Evolutionary conservation across 2,888 invertebrate genomes (phyloP).

Genomic region (Margaritifera margaritifera): DNA sequence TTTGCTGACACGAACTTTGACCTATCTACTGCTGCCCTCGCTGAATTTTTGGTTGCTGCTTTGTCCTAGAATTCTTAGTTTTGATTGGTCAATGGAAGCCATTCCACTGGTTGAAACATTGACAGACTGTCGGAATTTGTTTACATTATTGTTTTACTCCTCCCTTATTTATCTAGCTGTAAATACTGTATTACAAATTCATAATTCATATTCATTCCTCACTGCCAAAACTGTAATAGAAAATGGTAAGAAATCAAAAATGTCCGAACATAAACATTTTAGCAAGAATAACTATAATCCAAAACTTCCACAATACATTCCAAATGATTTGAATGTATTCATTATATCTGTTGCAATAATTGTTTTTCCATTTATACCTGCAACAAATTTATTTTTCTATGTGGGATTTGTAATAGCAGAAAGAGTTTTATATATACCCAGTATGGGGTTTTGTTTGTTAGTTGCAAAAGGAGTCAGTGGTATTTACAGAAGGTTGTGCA

Average conservation of each 20-base stretch:
- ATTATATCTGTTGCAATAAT: constrained; percentile 80
- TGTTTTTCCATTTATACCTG: constrained; percentile 93
- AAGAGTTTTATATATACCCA: constrained; percentile 94
- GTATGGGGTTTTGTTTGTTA: constrained; percentile 94
- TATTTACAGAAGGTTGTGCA: constrained; percentile 42
- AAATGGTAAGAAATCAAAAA: background rate
- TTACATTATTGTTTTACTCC: constrained; percentile 84
- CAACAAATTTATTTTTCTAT: constrained; percentile 96
- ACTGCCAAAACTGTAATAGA: background rate
- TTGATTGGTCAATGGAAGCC: constrained; percentile 99
- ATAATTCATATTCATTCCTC: constrained; percentile 5
- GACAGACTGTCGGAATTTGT: constrained; percentile 85
- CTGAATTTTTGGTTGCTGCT: constrained; percentile 91
- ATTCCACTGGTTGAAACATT: constrained; percentile 87
- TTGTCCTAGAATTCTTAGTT: constrained; percentile 90
- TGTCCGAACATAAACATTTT: background rate
- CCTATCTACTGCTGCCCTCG: constrained; percentile 92
- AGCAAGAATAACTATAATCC: background rate
- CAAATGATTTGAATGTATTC: constrained; percentile 36
- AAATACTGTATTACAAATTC: constrained; percentile 45
- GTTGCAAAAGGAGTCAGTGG: constrained; percentile 77
- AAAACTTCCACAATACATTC: constrained; percentile 2
- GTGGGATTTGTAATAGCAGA: constrained; percentile 99
- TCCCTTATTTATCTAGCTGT: constrained; percentile 53
- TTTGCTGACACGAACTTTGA: constrained; percentile 86